Conservation (phyloP, 2,888 invertebrate genomes). For the Trichogramma evanescens region DNA sequence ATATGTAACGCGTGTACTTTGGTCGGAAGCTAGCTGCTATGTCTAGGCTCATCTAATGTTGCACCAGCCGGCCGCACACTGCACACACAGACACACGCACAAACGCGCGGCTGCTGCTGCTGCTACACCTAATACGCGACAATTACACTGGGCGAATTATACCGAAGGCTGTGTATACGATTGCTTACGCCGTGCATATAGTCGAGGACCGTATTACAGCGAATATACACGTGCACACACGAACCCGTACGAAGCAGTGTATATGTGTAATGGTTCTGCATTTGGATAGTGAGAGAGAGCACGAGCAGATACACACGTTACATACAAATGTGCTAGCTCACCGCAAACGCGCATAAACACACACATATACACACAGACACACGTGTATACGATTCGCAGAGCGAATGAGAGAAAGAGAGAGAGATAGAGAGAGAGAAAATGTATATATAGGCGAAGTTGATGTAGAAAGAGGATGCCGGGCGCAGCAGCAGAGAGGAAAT, state of each 20-base stretch:
- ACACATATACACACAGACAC: not conserved
- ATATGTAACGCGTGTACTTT: no score
- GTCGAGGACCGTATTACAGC: not conserved
- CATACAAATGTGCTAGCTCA: not conserved
- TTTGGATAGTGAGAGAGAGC: no score
- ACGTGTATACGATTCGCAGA: not conserved
- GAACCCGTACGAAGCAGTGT: no score
- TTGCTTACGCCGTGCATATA: not conserved
- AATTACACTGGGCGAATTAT: slow-evolving; percentile 16
- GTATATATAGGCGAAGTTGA: not conserved
- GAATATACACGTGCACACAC: no score
- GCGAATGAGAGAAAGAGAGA: not conserved
- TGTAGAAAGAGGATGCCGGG: not conserved
- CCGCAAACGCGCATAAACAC: not conserved
- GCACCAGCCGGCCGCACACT: no score
- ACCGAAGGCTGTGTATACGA: slow-evolving; percentile 1
- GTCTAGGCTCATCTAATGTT: no score
- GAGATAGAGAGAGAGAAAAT: not conserved
- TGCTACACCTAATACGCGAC: slow-evolving; percentile 16
- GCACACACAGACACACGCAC: no score
- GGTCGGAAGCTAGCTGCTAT: no score
- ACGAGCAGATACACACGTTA: not conserved
- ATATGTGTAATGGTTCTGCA: no score
- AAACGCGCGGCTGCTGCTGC: no score
- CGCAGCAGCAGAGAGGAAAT: no score